Evolutionary conservation across 2,888 invertebrate genomes (phyloP).

Genomic region (Cryptocephalus moraei): DNA sequence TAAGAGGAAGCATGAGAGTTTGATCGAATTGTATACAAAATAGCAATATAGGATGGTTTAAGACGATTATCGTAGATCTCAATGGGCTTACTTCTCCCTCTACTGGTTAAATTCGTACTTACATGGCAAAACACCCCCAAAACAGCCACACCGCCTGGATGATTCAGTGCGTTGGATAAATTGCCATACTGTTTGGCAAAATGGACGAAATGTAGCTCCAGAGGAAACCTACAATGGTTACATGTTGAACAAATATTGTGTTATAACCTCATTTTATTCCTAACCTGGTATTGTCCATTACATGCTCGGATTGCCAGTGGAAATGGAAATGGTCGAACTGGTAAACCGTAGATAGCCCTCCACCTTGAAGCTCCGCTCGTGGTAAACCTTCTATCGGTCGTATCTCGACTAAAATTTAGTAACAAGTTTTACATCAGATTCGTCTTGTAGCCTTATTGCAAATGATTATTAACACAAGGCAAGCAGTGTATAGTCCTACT

Average conservation of each 20-base stretch:
- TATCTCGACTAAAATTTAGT: slow-evolving; percentile 25
- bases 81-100: too few relatives aligned
- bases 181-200: slow-evolving; percentile 43
- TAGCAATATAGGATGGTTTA: too few relatives aligned
- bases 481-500: too few relatives aligned
- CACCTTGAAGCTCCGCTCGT: slow-evolving; percentile 40
- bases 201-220: slow-evolving; percentile 61
- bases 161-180: slow-evolving; percentile 41
- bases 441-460: too few relatives aligned
- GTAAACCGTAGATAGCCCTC: slow-evolving; percentile 47
- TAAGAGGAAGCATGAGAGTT: slow-evolving; percentile 2
- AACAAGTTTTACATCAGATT: not conserved
- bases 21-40: too few relatives aligned
- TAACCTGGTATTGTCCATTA: slow-evolving; percentile 48
- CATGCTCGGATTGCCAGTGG: slow-evolving; percentile 80
- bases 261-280: too few relatives aligned
- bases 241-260: too few relatives aligned
- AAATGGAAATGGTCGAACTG: slow-evolving; percentile 67
- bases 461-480: too few relatives aligned
- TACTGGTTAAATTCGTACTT: slow-evolving; percentile 17
- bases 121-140: slow-evolving; percentile 54
- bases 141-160: slow-evolving; percentile 51
- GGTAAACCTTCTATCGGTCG: slow-evolving; percentile 20
- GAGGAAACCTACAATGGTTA: slow-evolving; percentile 40
- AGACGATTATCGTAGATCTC: too few relatives aligned